phyloP scores from a whole-genome alignment of 2,888 invertebrate genomes.

The Agelastica alni region DNA sequence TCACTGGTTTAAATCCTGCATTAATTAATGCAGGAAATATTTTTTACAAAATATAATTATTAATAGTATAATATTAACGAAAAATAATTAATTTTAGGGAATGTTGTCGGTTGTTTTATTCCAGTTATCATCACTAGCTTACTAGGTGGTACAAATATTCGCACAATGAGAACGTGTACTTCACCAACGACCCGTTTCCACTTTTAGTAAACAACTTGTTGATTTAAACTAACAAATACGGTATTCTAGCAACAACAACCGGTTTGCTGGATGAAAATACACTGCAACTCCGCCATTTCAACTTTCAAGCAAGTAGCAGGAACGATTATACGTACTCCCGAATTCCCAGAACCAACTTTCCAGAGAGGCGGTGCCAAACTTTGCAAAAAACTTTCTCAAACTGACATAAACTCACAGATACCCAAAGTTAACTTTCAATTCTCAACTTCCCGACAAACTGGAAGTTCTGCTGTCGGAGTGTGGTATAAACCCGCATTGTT shows the following conservation, averaged over 20 bases:
- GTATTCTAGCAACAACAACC: conserved; percentile 2
- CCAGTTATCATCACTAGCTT: too few species aligned
- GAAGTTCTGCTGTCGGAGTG: conserved; percentile 16
- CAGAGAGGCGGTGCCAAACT: conserved; percentile 48
- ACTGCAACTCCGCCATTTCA: conserved; percentile 16
- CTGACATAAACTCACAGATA: conserved; percentile 54
- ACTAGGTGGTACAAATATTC: too few species aligned
- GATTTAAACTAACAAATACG: conserved; percentile 1
- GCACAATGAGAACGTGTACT: neutral
- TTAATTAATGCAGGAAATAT: too few species aligned
- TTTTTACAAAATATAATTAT: too few species aligned
- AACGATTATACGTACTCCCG: conserved; percentile 47
- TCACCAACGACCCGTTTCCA: neutral
- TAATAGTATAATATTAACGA: too few species aligned
- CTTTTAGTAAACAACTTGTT: neutral
- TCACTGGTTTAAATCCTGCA: too few species aligned
- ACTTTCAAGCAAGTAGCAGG: conserved; percentile 22
- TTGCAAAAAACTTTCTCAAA: conserved; percentile 53
- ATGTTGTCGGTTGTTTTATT: too few species aligned
- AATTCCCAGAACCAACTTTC: conserved; percentile 46
- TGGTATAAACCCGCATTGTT: conserved; percentile 2
- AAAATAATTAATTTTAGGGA: too few species aligned
- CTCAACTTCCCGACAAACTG: conserved; percentile 31
- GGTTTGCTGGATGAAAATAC: conserved; percentile 10
- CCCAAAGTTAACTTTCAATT: conserved; percentile 34